Evolutionary conservation across 2,888 invertebrate genomes (phyloP).

Genomic region (Xanthorhoe designata): DNA sequence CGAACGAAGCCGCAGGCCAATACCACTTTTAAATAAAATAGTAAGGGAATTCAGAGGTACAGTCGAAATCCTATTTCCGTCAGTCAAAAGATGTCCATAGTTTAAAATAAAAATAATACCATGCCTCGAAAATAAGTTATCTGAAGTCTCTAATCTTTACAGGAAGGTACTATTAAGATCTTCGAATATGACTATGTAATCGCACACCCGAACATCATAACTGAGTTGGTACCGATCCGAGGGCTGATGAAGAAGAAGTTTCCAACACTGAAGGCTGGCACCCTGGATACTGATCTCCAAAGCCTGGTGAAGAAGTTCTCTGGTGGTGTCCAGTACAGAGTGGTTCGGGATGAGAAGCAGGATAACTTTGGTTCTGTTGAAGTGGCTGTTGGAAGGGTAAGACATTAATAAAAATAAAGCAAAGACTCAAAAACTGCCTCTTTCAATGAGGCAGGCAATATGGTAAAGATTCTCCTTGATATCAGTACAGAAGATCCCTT

Average conservation of each 20-base stretch:
- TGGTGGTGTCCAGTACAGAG: slow-evolving; percentile 89
- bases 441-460: no score
- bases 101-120: no score
- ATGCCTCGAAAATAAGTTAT: no score
- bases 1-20: no score
- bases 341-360: slow-evolving; percentile 88
- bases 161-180: slow-evolving; percentile 88
- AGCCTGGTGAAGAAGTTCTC: slow-evolving; percentile 87
- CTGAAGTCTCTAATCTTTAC: slow-evolving; percentile 20
- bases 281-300: slow-evolving; percentile 87
- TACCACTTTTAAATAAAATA: no score
- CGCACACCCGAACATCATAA: slow-evolving; percentile 92
- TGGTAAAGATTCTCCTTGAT: no score
- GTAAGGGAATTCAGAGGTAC: no score
- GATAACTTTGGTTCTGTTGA: slow-evolving; percentile 89
- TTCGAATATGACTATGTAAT: slow-evolving; percentile 90
- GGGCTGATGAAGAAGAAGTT: slow-evolving; percentile 92
- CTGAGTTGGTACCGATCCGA: slow-evolving; percentile 90
- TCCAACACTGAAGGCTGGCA: slow-evolving; percentile 88
- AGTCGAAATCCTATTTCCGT: no score
- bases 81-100: no score
- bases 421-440: no score
- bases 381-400: slow-evolving; percentile 89
- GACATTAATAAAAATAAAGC: slow-evolving; percentile 33
- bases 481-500: no score